These are phyloP conservation scores for Chanos chanos DNA, from an alignment of 2,797 vertebrate species.

Conservation along the genomic window DNA sequence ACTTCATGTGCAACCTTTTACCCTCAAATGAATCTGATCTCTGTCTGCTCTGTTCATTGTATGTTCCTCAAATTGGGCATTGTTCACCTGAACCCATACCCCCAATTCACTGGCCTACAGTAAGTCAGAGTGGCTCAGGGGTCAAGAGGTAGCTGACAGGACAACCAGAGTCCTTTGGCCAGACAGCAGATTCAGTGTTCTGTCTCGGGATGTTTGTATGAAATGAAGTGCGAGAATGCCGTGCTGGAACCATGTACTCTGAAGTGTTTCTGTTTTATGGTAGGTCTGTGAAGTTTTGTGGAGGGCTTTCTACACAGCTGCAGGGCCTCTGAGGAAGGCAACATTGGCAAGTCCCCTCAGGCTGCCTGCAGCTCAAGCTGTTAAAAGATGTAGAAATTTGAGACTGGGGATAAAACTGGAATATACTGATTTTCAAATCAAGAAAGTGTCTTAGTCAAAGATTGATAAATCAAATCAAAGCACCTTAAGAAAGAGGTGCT, in stretches of 20 bases:
- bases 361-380: neutral
- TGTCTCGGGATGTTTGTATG: constrained; percentile 10
- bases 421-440: too few relatives aligned
- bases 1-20: too few relatives aligned
- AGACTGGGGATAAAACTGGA: too few relatives aligned
- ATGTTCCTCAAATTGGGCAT: too few relatives aligned
- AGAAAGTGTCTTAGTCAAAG: too few relatives aligned
- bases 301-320: constrained; percentile 21
- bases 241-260: constrained; percentile 14
- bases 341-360: constrained; percentile 14
- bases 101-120: neutral
- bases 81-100: neutral
- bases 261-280: constrained; percentile 26
- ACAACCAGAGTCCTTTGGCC: constrained; percentile 6
- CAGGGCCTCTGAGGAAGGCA: constrained; percentile 13
- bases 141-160: constrained; percentile 9
- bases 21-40: too few relatives aligned
- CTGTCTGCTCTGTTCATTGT: too few relatives aligned
- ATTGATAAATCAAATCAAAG: too few relatives aligned
- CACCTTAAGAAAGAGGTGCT: too few relatives aligned
- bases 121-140: neutral
- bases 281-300: constrained; percentile 8
- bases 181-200: constrained; percentile 11
- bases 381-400: neutral
- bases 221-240: constrained; percentile 20